Evolutionary conservation across 2,888 invertebrate species (phyloP).

Genomic region (Galerucella pusilla): DNA sequence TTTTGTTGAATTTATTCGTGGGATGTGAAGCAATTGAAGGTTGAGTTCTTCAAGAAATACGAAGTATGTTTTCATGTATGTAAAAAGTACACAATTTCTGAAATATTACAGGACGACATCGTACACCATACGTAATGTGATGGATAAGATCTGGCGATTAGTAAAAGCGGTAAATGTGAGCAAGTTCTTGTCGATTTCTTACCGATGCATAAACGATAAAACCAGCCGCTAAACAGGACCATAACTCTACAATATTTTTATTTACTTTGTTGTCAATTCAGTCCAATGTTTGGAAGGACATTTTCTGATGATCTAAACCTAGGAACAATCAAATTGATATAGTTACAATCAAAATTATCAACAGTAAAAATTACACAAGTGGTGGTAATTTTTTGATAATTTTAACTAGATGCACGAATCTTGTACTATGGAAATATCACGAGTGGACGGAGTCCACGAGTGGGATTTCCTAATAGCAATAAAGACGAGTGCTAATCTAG

Average conservation of each 20-base stretch:
- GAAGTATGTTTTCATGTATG: slow-evolving; percentile 7
- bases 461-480: too few species aligned
- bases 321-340: neutral
- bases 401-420: too few species aligned
- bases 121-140: neutral
- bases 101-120: slow-evolving; percentile 3
- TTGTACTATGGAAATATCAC: too few species aligned
- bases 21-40: neutral
- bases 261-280: neutral
- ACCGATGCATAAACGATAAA: slow-evolving; percentile 1
- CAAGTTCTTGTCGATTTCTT: slow-evolving; percentile 6
- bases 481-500: too few species aligned
- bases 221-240: neutral
- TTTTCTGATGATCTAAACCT: neutral
- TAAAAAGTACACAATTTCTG: slow-evolving; percentile 1
- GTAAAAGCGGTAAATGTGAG: slow-evolving; percentile 1
- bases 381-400: too few species aligned
- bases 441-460: too few species aligned
- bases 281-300: neutral
- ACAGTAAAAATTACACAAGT: too few species aligned
- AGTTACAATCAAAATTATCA: too few species aligned
- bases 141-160: slow-evolving; percentile 13
- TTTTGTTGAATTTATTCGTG: neutral
- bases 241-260: neutral
- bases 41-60: neutral